Base-by-base conservation (phyloP, 1,140 invertebrate species). In the Pseudobourletiella spinata region DNA sequence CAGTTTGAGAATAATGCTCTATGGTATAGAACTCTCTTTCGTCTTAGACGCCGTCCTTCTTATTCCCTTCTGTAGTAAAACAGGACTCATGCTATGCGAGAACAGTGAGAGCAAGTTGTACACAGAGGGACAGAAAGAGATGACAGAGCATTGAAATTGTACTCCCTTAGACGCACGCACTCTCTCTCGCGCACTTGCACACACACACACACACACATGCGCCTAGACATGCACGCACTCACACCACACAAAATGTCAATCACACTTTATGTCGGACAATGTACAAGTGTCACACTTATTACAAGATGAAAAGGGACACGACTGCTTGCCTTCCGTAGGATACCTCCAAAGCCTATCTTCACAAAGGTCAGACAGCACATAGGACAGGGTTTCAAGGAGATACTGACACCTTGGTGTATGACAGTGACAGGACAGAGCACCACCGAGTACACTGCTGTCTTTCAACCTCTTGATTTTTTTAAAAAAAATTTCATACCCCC, bases 171-270 rank as follows among this genome's bases (percentile, higher is more conserved):
- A 39, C 32, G n/a, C 32, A 39, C 8, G n/a, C 32, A 39, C n/a
- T n/a, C n/a, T n/a, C n/a, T n/a, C n/a, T n/a, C n/a, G n/a, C n/a
- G n/a, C n/a, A n/a, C n/a, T n/a, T n/a, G n/a, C n/a, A n/a, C n/a
- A 4, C 43, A 22, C 24, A 46, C 43, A 46, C 43, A 39, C 43
- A n/a, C n/a, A 46, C 43, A 46, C 43, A 46, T 46, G 24, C 43
- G 24, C 43, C n/a, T n/a, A n/a, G n/a, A n/a, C n/a, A n/a, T n/a
- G n/a, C 48, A 51, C 44, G 50, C 24, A 54, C 50, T 54, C 50
- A 54, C 48, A 42, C 26, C 20, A 11, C 20, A 11, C 24, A 61
- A 61, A 60, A 56, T 61, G 59, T 61, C 59, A 61, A 61, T 61
- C 59, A 61, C 59, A 61, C 52, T 56, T 61, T 15, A 15, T 39